These are phyloP conservation scores for Acrocephalus kingi DNA, from an alignment of 2,113 vertebrate genomes.

Conservation along the genomic window DNA sequence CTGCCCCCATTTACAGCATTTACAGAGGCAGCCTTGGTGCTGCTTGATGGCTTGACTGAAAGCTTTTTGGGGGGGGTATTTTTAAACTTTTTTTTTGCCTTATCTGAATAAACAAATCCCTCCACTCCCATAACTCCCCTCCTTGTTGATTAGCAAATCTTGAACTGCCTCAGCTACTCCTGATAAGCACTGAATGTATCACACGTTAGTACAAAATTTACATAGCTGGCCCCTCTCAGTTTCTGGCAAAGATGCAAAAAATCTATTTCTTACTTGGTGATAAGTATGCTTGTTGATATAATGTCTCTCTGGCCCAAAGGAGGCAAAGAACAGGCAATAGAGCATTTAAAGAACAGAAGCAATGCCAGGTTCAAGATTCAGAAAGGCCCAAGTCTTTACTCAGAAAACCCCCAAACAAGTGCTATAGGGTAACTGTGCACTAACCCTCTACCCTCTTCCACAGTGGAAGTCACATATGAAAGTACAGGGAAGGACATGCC, in stretches of 20 bases:
- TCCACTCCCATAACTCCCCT: background rate
- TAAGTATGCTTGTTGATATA: background rate
- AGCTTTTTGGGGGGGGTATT: background rate
- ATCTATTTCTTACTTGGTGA: background rate
- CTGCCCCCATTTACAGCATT: background rate
- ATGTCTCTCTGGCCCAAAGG: background rate
- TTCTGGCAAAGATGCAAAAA: background rate
- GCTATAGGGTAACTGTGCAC: background rate
- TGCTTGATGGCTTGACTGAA: background rate
- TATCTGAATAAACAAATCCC: background rate
- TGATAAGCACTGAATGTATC: fast-evolving
- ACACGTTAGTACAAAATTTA: background rate
- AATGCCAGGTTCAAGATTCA: background rate
- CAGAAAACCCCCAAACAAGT: fast-evolving
- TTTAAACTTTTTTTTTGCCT: background rate
- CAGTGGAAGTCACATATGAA: background rate
- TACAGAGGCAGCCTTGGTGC: background rate
- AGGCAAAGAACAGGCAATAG: background rate
- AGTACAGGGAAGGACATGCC: background rate
- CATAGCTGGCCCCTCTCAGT: background rate
- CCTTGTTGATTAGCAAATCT: background rate
- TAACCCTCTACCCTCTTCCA: background rate
- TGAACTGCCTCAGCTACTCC: background rate
- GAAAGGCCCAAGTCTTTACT: background rate
- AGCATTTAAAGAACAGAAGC: background rate